Evolutionary conservation across 2,113 vertebrate species (phyloP).

Genomic region (Rostratula benghalensis): DNA sequence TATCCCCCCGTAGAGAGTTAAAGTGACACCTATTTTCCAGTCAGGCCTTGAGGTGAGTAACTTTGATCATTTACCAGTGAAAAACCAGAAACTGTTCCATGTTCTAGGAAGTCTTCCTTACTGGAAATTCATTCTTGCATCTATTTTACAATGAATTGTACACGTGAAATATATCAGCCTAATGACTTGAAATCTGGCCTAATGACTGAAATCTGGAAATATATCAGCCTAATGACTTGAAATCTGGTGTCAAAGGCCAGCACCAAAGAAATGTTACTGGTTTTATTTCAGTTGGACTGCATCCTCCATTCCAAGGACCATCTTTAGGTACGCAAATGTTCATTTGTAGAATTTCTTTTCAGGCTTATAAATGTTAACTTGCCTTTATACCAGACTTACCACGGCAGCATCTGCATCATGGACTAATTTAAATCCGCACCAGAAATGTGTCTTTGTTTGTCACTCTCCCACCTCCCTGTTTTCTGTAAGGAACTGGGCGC

Average conservation of each 20-base stretch:
- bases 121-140: no score
- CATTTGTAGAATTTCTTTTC: background rate
- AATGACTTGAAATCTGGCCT: no score
- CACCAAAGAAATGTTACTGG: background rate
- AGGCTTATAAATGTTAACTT: background rate
- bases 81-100: no score
- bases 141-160: no score
- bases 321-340: background rate
- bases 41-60: no score
- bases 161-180: background rate
- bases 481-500: background rate
- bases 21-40: no score
- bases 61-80: no score
- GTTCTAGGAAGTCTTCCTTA: no score
- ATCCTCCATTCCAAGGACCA: background rate
- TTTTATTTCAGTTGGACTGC: background rate
- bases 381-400: background rate
- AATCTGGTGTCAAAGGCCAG: background rate
- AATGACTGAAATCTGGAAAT: no score
- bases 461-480: background rate
- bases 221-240: background rate
- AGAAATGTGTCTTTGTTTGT: background rate
- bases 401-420: background rate
- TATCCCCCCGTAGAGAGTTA: no score
- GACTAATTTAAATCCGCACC: background rate